phyloP scores from a whole-genome alignment of 35 echinoderm and acorn worm species.

The Eucidaris tribuloides region DNA sequence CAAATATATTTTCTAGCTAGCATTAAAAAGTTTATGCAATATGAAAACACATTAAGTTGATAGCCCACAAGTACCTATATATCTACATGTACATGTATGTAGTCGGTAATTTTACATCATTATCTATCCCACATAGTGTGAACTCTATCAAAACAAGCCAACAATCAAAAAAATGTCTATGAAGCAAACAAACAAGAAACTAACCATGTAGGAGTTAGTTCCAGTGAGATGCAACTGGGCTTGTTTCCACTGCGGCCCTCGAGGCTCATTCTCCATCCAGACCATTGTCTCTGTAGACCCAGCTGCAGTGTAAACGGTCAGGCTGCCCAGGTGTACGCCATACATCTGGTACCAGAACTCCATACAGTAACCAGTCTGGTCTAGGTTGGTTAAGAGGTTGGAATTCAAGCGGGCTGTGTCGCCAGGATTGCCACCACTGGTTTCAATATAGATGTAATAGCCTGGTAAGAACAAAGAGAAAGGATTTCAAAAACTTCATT shows the following conservation, averaged over 20 bases:
- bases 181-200: too few species aligned
- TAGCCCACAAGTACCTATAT: too few species aligned
- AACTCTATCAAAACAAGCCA: too few species aligned
- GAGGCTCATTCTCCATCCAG: constrained; percentile 51
- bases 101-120: too few species aligned
- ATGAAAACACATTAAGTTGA: too few species aligned
- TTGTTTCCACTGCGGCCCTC: constrained; percentile 72
- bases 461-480: constrained; percentile 19
- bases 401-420: constrained; percentile 60
- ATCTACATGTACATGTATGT: too few species aligned
- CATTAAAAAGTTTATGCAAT: too few species aligned
- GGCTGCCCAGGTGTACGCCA: constrained; percentile 49
- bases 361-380: constrained; percentile 63
- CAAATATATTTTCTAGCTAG: too few species aligned
- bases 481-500: too few species aligned
- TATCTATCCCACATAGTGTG: too few species aligned
- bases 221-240: constrained; percentile 35
- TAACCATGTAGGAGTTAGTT: constrained; percentile 14
- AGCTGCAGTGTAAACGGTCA: constrained; percentile 52
- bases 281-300: background rate
- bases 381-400: background rate
- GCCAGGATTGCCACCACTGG: background rate
- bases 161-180: too few species aligned
- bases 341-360: constrained; percentile 93
- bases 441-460: constrained; percentile 75